Percentiles rank a stretch among this genome's conserved stretches.
Evolutionary conservation across 2,888 invertebrate genomes (phyloP).

Genomic region (Apodemia mormo): DNA sequence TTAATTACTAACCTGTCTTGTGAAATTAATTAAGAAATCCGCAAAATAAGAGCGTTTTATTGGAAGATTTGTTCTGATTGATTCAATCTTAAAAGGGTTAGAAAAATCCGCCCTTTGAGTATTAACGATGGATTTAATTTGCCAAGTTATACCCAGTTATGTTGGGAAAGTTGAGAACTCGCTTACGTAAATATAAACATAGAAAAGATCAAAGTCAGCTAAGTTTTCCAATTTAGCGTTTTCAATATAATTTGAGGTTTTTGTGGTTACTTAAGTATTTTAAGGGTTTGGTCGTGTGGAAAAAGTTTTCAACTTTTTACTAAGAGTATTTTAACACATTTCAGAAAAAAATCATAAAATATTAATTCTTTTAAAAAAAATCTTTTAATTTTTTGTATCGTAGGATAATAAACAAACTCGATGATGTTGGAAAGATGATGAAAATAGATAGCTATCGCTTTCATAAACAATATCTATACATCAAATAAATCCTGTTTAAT

Average conservation of each 20-base stretch:
- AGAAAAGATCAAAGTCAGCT: slow-evolving; percentile 11
- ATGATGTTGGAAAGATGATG: too few species aligned
- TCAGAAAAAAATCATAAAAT: too few species aligned
- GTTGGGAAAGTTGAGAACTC: not conserved
- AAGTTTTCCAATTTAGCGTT: slow-evolving; percentile 13
- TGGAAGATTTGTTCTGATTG: slow-evolving; percentile 8
- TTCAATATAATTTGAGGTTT: slow-evolving; percentile 7
- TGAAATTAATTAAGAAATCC: slow-evolving; percentile 7
- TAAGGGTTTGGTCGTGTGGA: not conserved
- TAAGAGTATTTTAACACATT: not conserved
- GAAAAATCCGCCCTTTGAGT: not conserved
- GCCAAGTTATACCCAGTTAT: slow-evolving; percentile 1
- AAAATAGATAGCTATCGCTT: too few species aligned
- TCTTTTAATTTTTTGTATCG: too few species aligned
- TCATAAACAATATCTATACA: too few species aligned
- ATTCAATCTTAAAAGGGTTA: slow-evolving; percentile 5
- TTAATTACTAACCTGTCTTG: not conserved
- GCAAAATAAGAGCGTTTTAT: not conserved
- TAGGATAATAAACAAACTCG: too few species aligned
- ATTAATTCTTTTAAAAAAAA: too few species aligned
- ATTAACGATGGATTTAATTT: slow-evolving; percentile 14
- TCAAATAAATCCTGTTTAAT: too few species aligned
- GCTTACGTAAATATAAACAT: slow-evolving; percentile 1
- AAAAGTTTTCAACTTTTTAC: not conserved
- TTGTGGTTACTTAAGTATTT: slow-evolving; percentile 14